phyloP scores from a whole-genome alignment of 1,140 invertebrate species.

The Megalopta genalis region DNA sequence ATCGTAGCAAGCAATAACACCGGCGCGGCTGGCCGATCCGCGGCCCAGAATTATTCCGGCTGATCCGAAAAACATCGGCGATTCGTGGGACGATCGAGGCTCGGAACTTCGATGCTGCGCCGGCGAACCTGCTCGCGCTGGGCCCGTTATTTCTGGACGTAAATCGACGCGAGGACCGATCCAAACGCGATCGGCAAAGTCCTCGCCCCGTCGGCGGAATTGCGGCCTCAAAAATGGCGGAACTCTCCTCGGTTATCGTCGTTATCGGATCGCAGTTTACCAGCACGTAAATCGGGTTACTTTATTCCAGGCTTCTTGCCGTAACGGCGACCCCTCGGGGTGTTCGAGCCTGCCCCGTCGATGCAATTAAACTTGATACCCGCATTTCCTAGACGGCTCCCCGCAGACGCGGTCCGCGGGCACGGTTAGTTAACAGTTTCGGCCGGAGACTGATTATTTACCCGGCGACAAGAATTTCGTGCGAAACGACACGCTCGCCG shows the following conservation, averaged over 20 bases:
- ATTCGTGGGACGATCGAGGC: background rate
- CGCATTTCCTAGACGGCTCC: background rate
- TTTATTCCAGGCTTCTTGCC: conserved; percentile 34
- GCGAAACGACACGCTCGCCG: background rate
- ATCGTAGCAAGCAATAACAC: background rate
- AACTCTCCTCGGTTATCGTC: conserved; percentile 16
- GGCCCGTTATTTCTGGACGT: background rate
- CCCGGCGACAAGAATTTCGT: background rate
- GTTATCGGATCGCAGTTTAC: conserved; percentile 34
- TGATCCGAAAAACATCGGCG: background rate
- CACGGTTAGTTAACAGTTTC: background rate
- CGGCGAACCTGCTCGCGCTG: background rate
- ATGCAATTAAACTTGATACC: conserved; percentile 41
- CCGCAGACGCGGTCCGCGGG: background rate
- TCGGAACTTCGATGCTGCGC: conserved; percentile 7
- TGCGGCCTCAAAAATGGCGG: conserved; percentile 30
- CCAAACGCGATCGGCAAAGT: conserved; percentile 4
- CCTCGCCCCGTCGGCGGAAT: background rate
- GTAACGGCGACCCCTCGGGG: background rate
- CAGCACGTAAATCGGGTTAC: conserved; percentile 38
- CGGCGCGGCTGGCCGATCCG: background rate
- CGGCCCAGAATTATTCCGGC: background rate
- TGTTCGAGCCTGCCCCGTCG: conserved; percentile 8
- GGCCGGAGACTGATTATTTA: background rate
- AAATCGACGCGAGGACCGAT: background rate